Percentiles rank a stretch among this genome's conserved stretches.
Conservation (phyloP, 2,888 invertebrate genomes). For the Rutpela maculata region DNA sequence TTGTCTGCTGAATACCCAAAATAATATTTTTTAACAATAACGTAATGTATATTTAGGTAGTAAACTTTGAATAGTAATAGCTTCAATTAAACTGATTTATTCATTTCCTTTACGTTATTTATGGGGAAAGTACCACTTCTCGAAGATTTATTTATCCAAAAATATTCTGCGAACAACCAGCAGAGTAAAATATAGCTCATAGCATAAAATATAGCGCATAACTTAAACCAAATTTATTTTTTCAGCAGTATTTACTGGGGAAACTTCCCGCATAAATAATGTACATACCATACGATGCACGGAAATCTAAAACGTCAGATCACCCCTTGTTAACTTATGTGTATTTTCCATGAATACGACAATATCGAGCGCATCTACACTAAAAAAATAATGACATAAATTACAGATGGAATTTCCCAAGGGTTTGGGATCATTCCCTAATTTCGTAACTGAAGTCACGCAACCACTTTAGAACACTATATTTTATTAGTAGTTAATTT, state of each 20-base stretch:
- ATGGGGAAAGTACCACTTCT: background rate
- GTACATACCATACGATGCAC: conserved; percentile 1
- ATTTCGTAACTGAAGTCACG: conserved; percentile 53
- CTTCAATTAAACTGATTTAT: no score
- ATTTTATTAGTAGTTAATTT: conserved; percentile 54
- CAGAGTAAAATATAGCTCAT: no score
- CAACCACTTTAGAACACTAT: conserved; percentile 52
- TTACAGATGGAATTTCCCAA: conserved; percentile 46
- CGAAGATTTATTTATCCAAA: background rate
- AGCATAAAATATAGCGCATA: background rate
- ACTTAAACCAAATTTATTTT: background rate
- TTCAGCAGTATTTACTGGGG: conserved; percentile 16
- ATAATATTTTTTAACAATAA: no score
- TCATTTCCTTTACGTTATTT: no score
- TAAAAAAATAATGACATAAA: conserved; percentile 44
- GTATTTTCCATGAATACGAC: conserved; percentile 21
- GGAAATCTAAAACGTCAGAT: conserved; percentile 27
- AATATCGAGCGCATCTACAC: conserved; percentile 45
- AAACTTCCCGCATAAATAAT: conserved; percentile 22
- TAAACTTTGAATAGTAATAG: no score
- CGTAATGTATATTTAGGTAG: no score
- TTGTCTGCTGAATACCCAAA: no score
- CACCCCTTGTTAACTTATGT: conserved; percentile 28
- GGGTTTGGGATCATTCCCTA: conserved; percentile 47
- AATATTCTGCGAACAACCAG: background rate